Evolutionary conservation across 2,888 invertebrate genomes (phyloP).

Genomic region (Formica aserva): DNA sequence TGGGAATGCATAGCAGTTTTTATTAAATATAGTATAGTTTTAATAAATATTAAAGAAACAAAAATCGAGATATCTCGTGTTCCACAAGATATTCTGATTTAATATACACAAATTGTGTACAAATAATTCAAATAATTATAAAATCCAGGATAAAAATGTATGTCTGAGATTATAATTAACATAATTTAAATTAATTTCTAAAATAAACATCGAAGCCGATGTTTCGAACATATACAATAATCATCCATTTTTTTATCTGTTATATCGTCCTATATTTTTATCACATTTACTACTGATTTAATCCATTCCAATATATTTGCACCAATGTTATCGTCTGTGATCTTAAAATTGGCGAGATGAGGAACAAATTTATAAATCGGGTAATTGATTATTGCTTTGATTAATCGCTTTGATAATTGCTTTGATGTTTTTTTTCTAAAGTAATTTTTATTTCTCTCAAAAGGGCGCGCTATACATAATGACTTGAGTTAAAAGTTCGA

Average conservation of each 20-base stretch:
- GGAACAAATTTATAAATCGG: background rate
- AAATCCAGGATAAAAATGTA: background rate
- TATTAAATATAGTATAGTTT: background rate
- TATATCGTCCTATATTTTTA: constrained; percentile 5
- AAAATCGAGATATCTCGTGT: background rate
- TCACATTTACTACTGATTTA: constrained; percentile 26
- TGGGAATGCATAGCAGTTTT: background rate
- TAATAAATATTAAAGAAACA: background rate
- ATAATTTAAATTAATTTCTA: constrained; percentile 12
- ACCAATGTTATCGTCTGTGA: background rate
- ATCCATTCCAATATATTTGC: background rate
- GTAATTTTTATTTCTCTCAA: background rate
- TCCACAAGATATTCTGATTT: background rate
- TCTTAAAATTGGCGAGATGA: background rate
- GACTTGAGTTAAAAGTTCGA: background rate
- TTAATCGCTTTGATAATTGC: too few species aligned
- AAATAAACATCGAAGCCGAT: background rate
- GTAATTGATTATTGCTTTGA: background rate
- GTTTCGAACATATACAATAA: background rate
- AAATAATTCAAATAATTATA: background rate
- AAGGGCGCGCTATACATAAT: background rate
- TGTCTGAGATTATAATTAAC: background rate
- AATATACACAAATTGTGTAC: background rate
- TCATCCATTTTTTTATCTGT: constrained; percentile 18
- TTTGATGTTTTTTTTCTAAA: background rate